Evolutionary conservation across 2,797 vertebrate genomes (phyloP), one percentile per base, ranked within the genome.

Genomic region (Schizopygopsis malacanthus): DNA sequence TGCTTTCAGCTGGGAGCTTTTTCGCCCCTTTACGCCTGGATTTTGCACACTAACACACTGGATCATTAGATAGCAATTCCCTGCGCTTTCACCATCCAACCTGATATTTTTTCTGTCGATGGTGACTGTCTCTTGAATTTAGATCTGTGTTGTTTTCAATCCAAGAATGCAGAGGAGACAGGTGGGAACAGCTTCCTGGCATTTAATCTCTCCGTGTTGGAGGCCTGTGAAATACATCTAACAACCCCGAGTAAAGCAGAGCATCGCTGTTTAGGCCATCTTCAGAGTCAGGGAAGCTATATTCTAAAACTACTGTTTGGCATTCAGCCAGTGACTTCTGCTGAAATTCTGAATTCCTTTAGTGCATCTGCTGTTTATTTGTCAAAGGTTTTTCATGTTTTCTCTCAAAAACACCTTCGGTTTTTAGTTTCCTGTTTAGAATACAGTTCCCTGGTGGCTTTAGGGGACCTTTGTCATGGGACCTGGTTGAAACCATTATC

Each of bases 301-400:
- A 71, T 79, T 45, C 85, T 78, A 76, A 85, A 82, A 85, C 87
- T 88, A 84, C 90, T 85, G 86, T 89, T 86, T 87, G 87, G 82
- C 72, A 22, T 83, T 67, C 75, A 43, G 76, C 54, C 41, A 79
- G 16, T 63, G 33, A 77, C 63, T 84, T 87, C 54, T 79, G 78
- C 76, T 86, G 85, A 88, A 86, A 84, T 76, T 63, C 59, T 79
- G 61, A 76, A 84, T 82, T 87, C 47, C 67, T 87, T 83, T 63
- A 59, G 70, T 56, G 43, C 20, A 15, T 79, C 15, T 86, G 37
- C 33, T 79, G 78, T 63, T 70, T 61, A 20, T 84, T 84, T 84
- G 69, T 54, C 54, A 80, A 81, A 54, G 43, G 22, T 84, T 67
- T 83, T 33, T n/a, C 25, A 76, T 77, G 86, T 16, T 54, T 76